A percentile compares a stretch with the other conserved stretches of the same genome.
phyloP scores from a whole-genome alignment of 2,797 vertebrate genomes.

The Gymnodraco acuticeps region DNA sequence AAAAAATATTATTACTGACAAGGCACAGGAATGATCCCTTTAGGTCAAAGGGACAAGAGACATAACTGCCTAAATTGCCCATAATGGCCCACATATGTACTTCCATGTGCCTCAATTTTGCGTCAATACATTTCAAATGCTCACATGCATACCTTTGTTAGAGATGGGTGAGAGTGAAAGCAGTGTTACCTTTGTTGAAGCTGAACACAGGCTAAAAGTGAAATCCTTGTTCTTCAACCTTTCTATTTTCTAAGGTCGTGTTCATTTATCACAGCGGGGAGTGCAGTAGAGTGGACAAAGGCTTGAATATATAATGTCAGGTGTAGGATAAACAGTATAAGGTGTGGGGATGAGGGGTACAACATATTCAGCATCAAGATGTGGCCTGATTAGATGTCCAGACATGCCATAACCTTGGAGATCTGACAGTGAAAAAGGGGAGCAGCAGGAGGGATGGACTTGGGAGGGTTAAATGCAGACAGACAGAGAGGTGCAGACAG shows the following conservation, averaged over 20 bases:
- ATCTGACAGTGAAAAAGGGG: conserved; percentile 59
- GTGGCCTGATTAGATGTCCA: conserved; percentile 85
- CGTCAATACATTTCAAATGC: conserved; percentile 74
- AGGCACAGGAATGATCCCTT: conserved; percentile 81
- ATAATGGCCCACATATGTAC: conserved; percentile 84
- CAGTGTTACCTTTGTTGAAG: conserved; percentile 36
- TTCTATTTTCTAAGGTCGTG: conserved; percentile 83
- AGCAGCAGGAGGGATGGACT: conserved; percentile 53
- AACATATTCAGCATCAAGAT: conserved; percentile 75
- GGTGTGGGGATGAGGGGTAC: conserved; percentile 72
- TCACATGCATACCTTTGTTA: conserved; percentile 69
- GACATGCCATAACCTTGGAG: conserved; percentile 85
- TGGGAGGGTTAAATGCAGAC: conserved; percentile 58
- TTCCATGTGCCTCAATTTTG: conserved; percentile 64
- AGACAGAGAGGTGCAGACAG: conserved; percentile 63
- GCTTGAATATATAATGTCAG: conserved; percentile 79
- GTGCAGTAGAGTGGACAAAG: conserved; percentile 74
- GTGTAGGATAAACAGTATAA: conserved; percentile 65
- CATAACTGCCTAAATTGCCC: conserved; percentile 81
- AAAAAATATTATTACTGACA: conserved; percentile 79
- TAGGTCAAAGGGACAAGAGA: conserved; percentile 83
- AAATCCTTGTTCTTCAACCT: conserved; percentile 78
- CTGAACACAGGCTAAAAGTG: conserved; percentile 61
- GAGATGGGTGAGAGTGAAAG: conserved; percentile 35
- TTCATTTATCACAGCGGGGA: conserved; percentile 82